Percentiles rank a stretch among this genome's conserved stretches.
Conservation (phyloP, 2,113 vertebrate species). For the Pomatorhinus ruficollis region DNA sequence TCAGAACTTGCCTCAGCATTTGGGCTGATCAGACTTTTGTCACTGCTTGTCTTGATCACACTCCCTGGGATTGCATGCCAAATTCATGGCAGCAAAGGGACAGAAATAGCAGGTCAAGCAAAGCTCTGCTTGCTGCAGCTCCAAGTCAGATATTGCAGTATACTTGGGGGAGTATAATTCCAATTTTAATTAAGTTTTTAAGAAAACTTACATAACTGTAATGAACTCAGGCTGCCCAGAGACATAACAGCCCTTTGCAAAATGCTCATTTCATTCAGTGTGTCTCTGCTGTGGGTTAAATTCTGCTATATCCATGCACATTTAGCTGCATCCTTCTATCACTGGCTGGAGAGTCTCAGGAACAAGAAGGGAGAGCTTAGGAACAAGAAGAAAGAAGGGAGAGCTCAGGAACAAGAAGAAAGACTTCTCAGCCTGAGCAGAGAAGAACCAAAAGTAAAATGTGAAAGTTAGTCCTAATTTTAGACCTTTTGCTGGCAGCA, state of each 20-base stretch:
- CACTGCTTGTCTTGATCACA: neutral
- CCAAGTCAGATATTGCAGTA: neutral
- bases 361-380: neutral
- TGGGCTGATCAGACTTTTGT: neutral
- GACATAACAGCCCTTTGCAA: neutral
- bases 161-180: neutral
- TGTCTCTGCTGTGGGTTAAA: neutral
- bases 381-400: too few relatives aligned
- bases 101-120: neutral
- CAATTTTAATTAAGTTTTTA: neutral
- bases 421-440: neutral
- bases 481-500: neutral
- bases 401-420: neutral
- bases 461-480: neutral
- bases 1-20: neutral
- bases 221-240: neutral
- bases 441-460: neutral
- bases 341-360: neutral
- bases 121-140: neutral
- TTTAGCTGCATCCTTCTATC: neutral
- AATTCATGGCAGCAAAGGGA: neutral
- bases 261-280: neutral
- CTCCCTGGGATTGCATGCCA: neutral
- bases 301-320: neutral
- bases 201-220: neutral